These are phyloP conservation scores for Drusus annulatus DNA, from an alignment of 1,140 invertebrate genomes.

Conservation along the genomic window DNA sequence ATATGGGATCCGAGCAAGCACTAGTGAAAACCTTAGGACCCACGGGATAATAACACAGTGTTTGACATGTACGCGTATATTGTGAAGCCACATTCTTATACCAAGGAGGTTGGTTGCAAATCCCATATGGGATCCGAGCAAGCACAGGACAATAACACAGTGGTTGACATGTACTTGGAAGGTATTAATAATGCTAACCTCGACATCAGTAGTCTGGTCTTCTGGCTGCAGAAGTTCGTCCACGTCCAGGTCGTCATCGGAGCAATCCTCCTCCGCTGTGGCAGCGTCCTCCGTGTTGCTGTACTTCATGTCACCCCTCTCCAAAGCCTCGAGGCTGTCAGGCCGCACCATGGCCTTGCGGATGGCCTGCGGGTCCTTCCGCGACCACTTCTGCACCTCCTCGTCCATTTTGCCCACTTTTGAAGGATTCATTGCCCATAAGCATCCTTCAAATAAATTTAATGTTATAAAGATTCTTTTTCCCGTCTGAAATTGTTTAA, in stretches of 20 bases:
- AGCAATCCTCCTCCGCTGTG: slow-evolving; percentile 69
- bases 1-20: too few species aligned
- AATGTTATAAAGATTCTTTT: background rate
- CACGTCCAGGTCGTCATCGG: slow-evolving; percentile 69
- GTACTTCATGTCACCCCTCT: slow-evolving; percentile 89
- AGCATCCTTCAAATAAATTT: slow-evolving; percentile 74
- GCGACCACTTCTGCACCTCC: slow-evolving; percentile 96
- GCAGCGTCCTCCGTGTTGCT: slow-evolving; percentile 71
- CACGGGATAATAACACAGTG: too few species aligned
- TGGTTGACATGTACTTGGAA: too few species aligned
- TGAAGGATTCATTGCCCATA: slow-evolving; percentile 97
- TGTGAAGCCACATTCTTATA: too few species aligned
- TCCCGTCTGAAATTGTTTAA: background rate
- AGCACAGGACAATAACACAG: too few species aligned
- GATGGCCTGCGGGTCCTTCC: slow-evolving; percentile 91
- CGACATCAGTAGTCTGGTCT: slow-evolving; percentile 74
- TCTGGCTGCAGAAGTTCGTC: slow-evolving; percentile 66
- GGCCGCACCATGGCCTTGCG: slow-evolving; percentile 93
- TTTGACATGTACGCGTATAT: too few species aligned
- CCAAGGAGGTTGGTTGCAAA: too few species aligned
- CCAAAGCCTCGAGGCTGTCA: slow-evolving; percentile 85
- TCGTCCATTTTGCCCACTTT: slow-evolving; percentile 98
- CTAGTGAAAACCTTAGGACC: too few species aligned
- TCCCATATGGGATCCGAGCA: too few species aligned
- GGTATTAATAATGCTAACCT: slow-evolving; percentile 65